Base-by-base conservation (phyloP, 2,113 vertebrate genomes). In the Aplodontia rufa region DNA sequence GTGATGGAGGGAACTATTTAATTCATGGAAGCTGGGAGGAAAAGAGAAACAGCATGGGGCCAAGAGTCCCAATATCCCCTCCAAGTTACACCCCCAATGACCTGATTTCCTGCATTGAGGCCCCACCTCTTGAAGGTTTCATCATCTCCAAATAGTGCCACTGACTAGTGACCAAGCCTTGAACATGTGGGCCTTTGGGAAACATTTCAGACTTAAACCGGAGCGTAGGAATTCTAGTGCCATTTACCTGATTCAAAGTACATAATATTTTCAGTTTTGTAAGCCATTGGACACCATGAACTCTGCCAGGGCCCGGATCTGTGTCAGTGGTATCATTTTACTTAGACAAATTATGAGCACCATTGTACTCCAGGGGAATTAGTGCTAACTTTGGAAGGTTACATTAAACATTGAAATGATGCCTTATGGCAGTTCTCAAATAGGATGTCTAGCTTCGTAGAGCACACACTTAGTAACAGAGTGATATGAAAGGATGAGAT, bases 331-430 rank as follows among this genome's bases (percentile, higher is more conserved):
- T 20, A 14, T 32, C 49, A 78, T 96, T 96, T 94, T 91, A 55
- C 75, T 92, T 78, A 86, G 89, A 87, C 92, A 96, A 95, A 81
- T 62, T 40, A 45, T 60, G 68, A 82, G 92, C 94, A 78, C 71
- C 17, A 8, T 72, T 62, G 40, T 66, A 72, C 12, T 45, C 32
- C 45, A 51, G 80, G 64, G 86, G 76, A 93, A 76, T 51, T 22
- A 14, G 17, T 93, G 60, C 74, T 96, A 47, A n/a, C 30, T 87
- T 55, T 91, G 94, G 55, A 83, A 51, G 12, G 32, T 72, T 60
- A 30, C 20, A 47, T 53, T 83, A 75, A 76, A 76, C 58, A 24
- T 37, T 74, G 81, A 87, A 86, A 74, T 45, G 2, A 26, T 84
- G 24, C 68, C 19, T 60, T 42, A 28, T 45, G 20, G 53, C 72